Evolutionary conservation across 2,888 invertebrate genomes (phyloP).

Genomic region (Dichetophora obliterata): DNA sequence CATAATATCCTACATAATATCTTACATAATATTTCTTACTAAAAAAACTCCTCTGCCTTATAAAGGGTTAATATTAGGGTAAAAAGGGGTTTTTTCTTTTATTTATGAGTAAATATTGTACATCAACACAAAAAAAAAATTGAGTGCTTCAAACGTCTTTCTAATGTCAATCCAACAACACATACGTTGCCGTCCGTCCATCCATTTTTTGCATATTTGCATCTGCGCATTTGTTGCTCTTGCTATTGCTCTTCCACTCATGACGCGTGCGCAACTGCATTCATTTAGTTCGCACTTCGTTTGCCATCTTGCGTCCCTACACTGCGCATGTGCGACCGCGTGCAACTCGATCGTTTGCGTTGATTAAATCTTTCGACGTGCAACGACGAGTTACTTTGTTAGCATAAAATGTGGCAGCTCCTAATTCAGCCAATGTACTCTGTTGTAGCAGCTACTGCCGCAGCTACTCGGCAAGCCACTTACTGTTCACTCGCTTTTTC

Average conservation of each 20-base stretch:
- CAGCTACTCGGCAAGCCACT: background rate
- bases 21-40: too few species aligned
- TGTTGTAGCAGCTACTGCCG: background rate
- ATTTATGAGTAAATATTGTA: too few species aligned
- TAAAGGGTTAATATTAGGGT: too few species aligned
- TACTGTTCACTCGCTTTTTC: background rate
- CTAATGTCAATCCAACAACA: background rate
- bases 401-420: constrained; percentile 31
- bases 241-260: background rate
- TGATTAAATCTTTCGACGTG: constrained; percentile 37
- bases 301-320: background rate
- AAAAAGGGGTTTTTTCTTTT: too few species aligned
- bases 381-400: constrained; percentile 37
- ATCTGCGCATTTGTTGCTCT: background rate
- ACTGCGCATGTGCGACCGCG: constrained; percentile 15
- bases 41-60: too few species aligned
- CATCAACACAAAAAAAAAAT: background rate
- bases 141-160: background rate
- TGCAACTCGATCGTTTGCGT: constrained; percentile 32
- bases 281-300: constrained; percentile 35
- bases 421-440: constrained; percentile 32
- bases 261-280: background rate
- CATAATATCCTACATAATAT: too few species aligned
- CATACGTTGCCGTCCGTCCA: background rate
- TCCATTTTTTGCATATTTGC: background rate